phyloP scores from a whole-genome alignment of 64 coral and sea anemone genomes.

The Pocillopora damicornis region DNA sequence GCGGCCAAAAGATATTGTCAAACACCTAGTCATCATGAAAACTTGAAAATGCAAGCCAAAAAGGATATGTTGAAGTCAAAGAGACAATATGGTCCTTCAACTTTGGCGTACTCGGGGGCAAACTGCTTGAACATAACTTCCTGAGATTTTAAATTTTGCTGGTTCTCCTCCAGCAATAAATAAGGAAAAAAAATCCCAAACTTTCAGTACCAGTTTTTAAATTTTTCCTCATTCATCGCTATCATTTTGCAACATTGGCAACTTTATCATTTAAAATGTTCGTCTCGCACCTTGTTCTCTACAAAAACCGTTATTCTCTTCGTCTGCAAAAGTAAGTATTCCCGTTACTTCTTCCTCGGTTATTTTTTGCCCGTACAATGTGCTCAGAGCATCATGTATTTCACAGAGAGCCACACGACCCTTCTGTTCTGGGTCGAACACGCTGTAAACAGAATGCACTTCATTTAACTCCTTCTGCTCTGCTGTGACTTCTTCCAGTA shows the following conservation, averaged over 20 bases:
- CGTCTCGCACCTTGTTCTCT: neutral
- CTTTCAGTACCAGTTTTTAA: neutral
- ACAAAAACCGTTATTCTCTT: neutral
- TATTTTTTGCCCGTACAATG: conserved; percentile 4
- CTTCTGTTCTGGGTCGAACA: neutral
- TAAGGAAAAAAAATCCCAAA: neutral
- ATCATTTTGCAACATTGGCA: no score
- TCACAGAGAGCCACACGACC: conserved; percentile 2
- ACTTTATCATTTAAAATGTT: neutral
- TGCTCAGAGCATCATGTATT: neutral
- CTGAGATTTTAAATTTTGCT: no score
- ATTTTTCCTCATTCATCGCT: no score
- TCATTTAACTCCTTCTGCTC: neutral
- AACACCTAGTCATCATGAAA: no score
- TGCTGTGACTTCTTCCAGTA: conserved; percentile 8
- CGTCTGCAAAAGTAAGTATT: neutral
- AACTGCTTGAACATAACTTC: no score
- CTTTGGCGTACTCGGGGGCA: no score
- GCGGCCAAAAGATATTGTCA: no score
- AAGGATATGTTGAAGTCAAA: no score
- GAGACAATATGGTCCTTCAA: no score
- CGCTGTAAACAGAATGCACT: conserved; percentile 6
- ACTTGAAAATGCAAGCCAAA: no score
- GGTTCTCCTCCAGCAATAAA: no score
- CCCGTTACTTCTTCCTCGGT: neutral